These are phyloP conservation scores for Grantiella picta DNA, from an alignment of 2,113 vertebrate genomes.

Conservation along the genomic window DNA sequence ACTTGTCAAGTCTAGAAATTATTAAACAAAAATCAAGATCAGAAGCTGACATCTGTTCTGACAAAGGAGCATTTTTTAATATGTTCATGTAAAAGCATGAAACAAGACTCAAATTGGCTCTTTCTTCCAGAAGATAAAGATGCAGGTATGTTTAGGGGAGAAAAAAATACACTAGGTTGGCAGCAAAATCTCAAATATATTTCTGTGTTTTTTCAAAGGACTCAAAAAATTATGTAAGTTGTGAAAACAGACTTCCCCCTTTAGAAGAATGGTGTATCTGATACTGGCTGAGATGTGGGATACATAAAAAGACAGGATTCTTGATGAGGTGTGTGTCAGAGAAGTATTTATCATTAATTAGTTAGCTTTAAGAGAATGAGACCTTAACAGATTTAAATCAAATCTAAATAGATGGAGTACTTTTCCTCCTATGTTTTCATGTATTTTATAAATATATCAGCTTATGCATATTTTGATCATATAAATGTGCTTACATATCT, in stretches of 20 bases:
- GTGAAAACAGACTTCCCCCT: neutral
- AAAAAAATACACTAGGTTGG: neutral
- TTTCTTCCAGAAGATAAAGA: neutral
- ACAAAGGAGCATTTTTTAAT: neutral
- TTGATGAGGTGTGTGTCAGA: neutral
- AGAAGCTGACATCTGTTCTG: neutral
- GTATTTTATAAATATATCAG: neutral
- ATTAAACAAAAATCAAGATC: neutral
- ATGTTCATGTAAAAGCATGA: neutral
- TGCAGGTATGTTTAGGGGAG: fast-evolving
- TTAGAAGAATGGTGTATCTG: neutral
- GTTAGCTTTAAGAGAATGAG: neutral
- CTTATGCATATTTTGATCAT: fast-evolving
- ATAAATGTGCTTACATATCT: neutral
- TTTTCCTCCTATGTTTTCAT: neutral
- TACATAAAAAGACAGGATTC: neutral
- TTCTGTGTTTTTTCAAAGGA: neutral
- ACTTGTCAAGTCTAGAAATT: neutral
- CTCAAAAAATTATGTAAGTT: neutral
- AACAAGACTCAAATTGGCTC: neutral
- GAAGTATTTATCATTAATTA: neutral
- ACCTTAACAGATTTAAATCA: neutral
- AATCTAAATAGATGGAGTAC: neutral
- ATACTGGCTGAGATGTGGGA: neutral
- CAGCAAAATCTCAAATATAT: neutral